These are phyloP conservation scores for Mamestra configurata DNA, from an alignment of 1,140 invertebrate species.

Conservation along the genomic window DNA sequence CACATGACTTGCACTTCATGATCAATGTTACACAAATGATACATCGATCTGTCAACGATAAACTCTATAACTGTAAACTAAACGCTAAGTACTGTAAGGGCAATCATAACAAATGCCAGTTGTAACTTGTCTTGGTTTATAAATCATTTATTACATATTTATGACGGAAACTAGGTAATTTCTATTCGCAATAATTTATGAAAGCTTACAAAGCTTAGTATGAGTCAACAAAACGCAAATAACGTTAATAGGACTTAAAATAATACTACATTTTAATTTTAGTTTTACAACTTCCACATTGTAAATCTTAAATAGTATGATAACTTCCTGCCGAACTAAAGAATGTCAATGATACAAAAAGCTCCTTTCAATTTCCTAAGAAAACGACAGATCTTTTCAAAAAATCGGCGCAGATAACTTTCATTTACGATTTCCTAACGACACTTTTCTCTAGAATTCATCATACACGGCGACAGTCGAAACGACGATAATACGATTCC, in stretches of 20 bases:
- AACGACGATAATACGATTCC: slow-evolving; percentile 63
- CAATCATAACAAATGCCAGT: background rate
- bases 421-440: slow-evolving; percentile 41
- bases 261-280: slow-evolving; percentile 8
- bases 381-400: slow-evolving; percentile 6
- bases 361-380: slow-evolving; percentile 4
- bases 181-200: background rate
- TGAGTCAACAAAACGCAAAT: background rate
- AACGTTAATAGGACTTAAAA: background rate
- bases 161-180: background rate
- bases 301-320: slow-evolving; percentile 13
- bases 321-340: slow-evolving; percentile 1
- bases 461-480: slow-evolving; percentile 32
- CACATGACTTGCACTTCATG: background rate
- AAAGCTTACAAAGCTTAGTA: background rate
- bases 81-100: background rate
- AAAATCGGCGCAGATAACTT: background rate
- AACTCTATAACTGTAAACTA: background rate
- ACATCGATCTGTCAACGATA: background rate
- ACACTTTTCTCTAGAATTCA: slow-evolving; percentile 44
- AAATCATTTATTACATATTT: background rate
- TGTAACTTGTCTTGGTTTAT: background rate
- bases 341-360: slow-evolving; percentile 28
- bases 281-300: slow-evolving; percentile 19
- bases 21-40: background rate